These are phyloP conservation scores for Eufriesea mexicana DNA, from an alignment of 1,140 invertebrate genomes.

Conservation along the genomic window DNA sequence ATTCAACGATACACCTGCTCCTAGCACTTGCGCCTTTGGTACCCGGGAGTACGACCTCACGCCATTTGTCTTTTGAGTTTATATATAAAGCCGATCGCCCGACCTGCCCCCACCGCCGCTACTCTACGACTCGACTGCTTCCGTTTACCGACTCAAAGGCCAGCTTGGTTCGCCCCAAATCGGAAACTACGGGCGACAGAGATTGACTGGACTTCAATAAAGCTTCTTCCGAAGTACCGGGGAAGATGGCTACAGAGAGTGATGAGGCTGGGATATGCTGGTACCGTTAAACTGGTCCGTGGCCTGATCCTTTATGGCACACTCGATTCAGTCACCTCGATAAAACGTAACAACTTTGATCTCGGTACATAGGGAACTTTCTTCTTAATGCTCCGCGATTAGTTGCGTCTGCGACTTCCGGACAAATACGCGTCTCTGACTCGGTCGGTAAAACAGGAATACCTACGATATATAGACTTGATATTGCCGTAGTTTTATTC, in stretches of 20 bases:
- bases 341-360: slow-evolving; percentile 61
- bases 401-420: no score
- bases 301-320: slow-evolving; percentile 53
- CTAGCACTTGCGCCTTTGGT: slow-evolving; percentile 67
- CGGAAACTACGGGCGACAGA: slow-evolving; percentile 66
- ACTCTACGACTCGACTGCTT: slow-evolving; percentile 1
- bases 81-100: slow-evolving; percentile 70
- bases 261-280: slow-evolving; percentile 53
- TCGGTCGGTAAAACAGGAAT: background rate
- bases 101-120: slow-evolving; percentile 2
- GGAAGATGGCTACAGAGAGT: slow-evolving; percentile 57
- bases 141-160: slow-evolving; percentile 58
- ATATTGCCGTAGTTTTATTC: no score
- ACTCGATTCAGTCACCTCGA: slow-evolving; percentile 56
- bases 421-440: no score
- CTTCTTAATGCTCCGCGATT: background rate
- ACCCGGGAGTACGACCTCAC: slow-evolving; percentile 54
- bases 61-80: slow-evolving; percentile 77
- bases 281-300: slow-evolving; percentile 56
- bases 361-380: background rate
- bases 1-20: slow-evolving; percentile 73
- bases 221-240: slow-evolving; percentile 61
- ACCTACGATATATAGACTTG: no score
- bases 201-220: slow-evolving; percentile 76
- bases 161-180: slow-evolving; percentile 57